Percentiles rank a stretch among this genome's conserved stretches.
Evolutionary conservation across 2,113 vertebrate species (phyloP).

Genomic region (Grallaria varia): DNA sequence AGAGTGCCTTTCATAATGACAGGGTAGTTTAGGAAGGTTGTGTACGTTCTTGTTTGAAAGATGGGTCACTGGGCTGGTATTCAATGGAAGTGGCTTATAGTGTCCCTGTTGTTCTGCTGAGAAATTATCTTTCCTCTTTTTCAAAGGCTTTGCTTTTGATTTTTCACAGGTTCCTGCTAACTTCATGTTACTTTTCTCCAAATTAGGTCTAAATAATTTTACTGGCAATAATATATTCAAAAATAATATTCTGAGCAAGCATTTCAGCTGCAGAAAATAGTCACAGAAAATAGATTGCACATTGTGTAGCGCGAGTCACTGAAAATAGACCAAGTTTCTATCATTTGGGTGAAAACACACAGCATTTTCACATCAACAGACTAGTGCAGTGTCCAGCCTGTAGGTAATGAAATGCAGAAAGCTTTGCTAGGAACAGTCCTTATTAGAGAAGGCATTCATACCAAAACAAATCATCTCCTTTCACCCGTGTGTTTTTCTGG

Average conservation of each 20-base stretch:
- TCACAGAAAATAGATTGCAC: not conserved
- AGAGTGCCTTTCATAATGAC: not conserved
- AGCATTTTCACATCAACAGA: not conserved
- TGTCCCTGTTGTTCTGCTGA: not conserved
- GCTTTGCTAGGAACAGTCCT: not conserved
- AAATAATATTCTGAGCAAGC: not conserved
- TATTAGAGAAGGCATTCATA: not conserved
- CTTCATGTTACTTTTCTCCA: not conserved
- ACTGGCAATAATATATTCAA: not conserved
- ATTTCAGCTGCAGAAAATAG: not conserved
- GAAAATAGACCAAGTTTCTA: not conserved
- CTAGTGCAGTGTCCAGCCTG: not conserved
- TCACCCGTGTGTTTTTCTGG: not conserved
- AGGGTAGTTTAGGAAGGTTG: not conserved
- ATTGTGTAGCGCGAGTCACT: not conserved
- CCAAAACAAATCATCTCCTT: not conserved
- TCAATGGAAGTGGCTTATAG: not conserved
- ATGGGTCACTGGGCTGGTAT: not conserved
- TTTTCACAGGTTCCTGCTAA: not conserved
- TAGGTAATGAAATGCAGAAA: not conserved
- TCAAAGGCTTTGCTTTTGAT: not conserved
- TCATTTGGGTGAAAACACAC: not conserved
- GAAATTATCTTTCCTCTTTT: not conserved
- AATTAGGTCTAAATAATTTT: not conserved
- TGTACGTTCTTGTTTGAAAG: not conserved